Percentiles rank a stretch among this genome's conserved stretches.
phyloP scores from a whole-genome alignment of 2,888 invertebrate genomes.

The Germaria angustata region DNA sequence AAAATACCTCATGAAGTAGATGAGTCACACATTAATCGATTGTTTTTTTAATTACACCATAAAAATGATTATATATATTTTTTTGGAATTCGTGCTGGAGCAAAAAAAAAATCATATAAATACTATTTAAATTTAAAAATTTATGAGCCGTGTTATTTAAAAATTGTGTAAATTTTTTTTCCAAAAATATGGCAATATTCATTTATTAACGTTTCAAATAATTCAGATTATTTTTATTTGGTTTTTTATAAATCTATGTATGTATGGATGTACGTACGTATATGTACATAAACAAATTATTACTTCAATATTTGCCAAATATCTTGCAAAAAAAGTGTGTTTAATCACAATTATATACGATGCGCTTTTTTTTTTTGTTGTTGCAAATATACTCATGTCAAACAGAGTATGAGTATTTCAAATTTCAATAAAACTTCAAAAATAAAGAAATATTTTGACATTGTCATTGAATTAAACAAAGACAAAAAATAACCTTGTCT shows the following conservation, averaged over 20 bases:
- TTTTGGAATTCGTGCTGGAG: too few species aligned
- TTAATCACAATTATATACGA: not conserved
- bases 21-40: too few species aligned
- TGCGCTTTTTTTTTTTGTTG: not conserved
- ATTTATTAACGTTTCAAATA: not conserved
- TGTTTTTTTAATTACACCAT: too few species aligned
- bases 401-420: too few species aligned
- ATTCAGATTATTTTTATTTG: not conserved
- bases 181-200: not conserved
- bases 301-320: not conserved
- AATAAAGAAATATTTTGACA: not conserved
- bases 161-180: not conserved
- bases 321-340: not conserved
- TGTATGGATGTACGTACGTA: too few species aligned
- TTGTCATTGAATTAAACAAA: not conserved
- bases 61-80: too few species aligned
- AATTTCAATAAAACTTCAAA: not conserved
- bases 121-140: too few species aligned
- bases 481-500: constrained; percentile 7
- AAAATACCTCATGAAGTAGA: too few species aligned
- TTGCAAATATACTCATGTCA: too few species aligned
- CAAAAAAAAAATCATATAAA: too few species aligned
- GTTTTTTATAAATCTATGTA: too few species aligned
- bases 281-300: not conserved
- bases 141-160: too few species aligned